Base-by-base conservation (phyloP, 30 jellyfish, hydroid and myxozoan species). In the Aurelia aurita complex sp. Pacific region DNA sequence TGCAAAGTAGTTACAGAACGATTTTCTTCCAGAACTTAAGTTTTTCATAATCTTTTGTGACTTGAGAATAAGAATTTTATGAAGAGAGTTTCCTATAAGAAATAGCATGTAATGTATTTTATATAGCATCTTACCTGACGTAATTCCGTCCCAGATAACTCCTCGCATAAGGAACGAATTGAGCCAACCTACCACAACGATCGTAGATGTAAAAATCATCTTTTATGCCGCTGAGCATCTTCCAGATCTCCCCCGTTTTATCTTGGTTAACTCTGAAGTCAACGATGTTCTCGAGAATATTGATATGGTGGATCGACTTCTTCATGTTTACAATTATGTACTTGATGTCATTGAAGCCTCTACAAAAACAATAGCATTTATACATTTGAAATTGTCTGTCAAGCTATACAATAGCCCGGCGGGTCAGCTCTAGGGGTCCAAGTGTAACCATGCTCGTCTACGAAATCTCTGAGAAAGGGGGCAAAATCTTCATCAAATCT, bases 181-280 rank as follows among this genome's bases (percentile, higher is more conserved):
- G 12, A 17, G 55, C 59, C 71, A 74, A 69, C 15, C 67, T 50
- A 0, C 85, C 85, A 51, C 85, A 74, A 13, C 67, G 34, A 50
- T 74, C 85, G 18, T 74, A 74, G 50, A 74, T 29, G 57, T 35
- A 74, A 59, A 74, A 74, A 55, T 74, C 85, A 74, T 74, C 85
- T 53, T 74, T 74, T 12, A 34, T 15, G 18, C 72, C 85, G 18
- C 43, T 74, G 46, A 74, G 85, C 53, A 29, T 74, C 71, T 74
- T 74, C 85, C 85, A 74, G 18, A 74, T 16, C 53, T 35, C 10
- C 55, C 85, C 85, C 34, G 54, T 29, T 17, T 46, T 74, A 59
- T 74, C 85, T 51, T 74, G 85, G 52, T 74, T 16, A 18, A 74
- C 85, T 43, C n/a, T 17, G 72, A 74, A 74, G 19, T 74, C 85